Conservation (phyloP, 2,113 vertebrate species). For the Bubalus kerabau region DNA sequence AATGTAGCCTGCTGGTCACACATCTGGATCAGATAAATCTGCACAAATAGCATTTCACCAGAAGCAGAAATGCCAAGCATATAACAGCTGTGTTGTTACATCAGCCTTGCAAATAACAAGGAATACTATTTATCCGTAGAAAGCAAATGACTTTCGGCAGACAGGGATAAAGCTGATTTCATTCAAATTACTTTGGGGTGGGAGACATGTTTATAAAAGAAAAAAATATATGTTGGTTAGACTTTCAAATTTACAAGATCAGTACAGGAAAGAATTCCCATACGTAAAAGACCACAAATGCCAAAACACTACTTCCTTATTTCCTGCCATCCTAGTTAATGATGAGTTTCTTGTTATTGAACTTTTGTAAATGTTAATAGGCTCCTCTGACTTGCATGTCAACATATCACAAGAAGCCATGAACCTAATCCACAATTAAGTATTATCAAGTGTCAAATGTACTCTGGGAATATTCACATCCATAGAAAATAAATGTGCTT, state of each 20-base stretch:
- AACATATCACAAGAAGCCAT: slow-evolving; percentile 25
- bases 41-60: slow-evolving; percentile 69
- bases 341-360: not conserved
- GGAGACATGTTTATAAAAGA: slow-evolving; percentile 38
- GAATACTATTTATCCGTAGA: slow-evolving; percentile 61
- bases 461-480: slow-evolving; percentile 37
- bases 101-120: slow-evolving; percentile 61
- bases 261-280: not conserved
- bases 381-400: not conserved
- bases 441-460: slow-evolving; percentile 45
- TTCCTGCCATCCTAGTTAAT: slow-evolving; percentile 2
- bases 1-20: slow-evolving; percentile 67
- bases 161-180: not conserved
- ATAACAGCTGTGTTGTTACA: slow-evolving; percentile 59
- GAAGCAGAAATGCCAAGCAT: slow-evolving; percentile 64
- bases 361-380: not conserved
- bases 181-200: not conserved
- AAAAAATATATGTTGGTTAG: not conserved
- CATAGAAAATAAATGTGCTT: slow-evolving; percentile 29
- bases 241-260: not conserved
- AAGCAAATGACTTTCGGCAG: slow-evolving; percentile 4
- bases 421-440: slow-evolving; percentile 52
- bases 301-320: slow-evolving; percentile 10
- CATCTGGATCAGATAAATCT: slow-evolving; percentile 75
- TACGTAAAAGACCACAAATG: not conserved